Evolutionary conservation across 2,888 invertebrate species (phyloP), one percentile per base, ranked within the genome.

Genomic region (Epinotia bilunana): DNA sequence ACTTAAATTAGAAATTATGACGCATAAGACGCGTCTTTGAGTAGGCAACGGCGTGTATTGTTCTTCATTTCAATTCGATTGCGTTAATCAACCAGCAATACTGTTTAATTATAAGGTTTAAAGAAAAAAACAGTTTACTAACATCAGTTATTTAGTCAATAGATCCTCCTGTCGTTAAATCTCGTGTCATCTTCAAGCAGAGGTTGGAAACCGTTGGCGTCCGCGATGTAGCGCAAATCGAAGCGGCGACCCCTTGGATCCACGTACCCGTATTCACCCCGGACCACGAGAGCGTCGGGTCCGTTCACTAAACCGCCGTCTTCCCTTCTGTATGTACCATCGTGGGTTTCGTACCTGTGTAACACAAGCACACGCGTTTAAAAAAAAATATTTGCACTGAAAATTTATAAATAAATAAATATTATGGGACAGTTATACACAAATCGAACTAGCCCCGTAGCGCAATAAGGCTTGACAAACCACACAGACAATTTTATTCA

Each of bases 151-250:
- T 63, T 12, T 12, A 39, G 61, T 57, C 77, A 91, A 81, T 91
- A 83, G 73, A 93, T 88, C 79, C 87, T 84, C 82, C 93, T 88
- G 79, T 94, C 93, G 73, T 94, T 93, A 76, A 87, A 92, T 78
- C 92, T 84, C 2, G 85, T 85, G 39, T 87, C 83, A n/a, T 86
- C 79, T 6, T 83, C 80, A 4, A 82, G 72, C 55, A 83, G 83
- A 1, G 90, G 89, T 73, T 87, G 90, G 75, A 85, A 94, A 2
- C 96, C 96, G 77, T 95, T 95, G 73, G 94, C 93, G 79, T 96
- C 96, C 9, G 96, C 96, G 1, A 95, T 88, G 81, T 96, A 96
- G 64, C 83, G 86, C 39, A 95, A 84, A 0, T 82, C 80, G 77
- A 88, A 86, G 0, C 79, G 80, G 2, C 81, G 81, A 3, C 95